Evolutionary conservation across 2,113 vertebrate genomes (phyloP), one percentile per base, ranked within the genome.

Genomic region (Centropristis striata): DNA sequence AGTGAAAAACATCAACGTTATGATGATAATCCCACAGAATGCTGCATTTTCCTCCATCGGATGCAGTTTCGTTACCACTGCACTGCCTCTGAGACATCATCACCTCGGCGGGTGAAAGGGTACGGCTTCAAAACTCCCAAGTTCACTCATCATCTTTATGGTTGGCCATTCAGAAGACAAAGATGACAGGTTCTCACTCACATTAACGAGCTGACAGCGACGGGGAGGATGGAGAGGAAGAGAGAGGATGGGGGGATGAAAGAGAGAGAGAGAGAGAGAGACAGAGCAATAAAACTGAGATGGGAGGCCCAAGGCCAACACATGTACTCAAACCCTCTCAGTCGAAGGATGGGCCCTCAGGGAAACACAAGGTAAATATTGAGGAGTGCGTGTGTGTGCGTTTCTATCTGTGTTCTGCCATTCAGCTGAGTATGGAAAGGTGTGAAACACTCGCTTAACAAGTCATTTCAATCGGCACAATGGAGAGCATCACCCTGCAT

Each of bases 121-220:
- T 73, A 84, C 11, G 61, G 72, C 85, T 86, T 87, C 75, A 84
- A 79, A 84, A 80, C 85, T 86, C 47, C 63, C 51, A 82, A 86
- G 76, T 90, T 90, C 87, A 91, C 88, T 76, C 83, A 90, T 91
- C 91, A 91, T 92, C 79, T 91, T 92, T 91, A 93, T 89, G 54
- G 83, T 16, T 0, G 16, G 67, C 80, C 28, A 75, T 90, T 91
- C 80, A 90, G 85, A 86, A 91, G 87, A 92, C 87, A 87, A 90
- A 91, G 81, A 86, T 88, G 92, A 90, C 87, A 90, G 92, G 86
- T 89, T 90, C 77, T 93, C 90, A 84, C 82, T 93, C 91, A 90
- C 83, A 83, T 88, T 90, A 90, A 92, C 53, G 75, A 92, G 91
- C 89, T 80, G 87, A 87, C 85, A 78, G 87, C 80, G 49, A 79